Evolutionary conservation across 2,113 vertebrate genomes (phyloP).

Genomic region (Phrynosoma platyrhinos): DNA sequence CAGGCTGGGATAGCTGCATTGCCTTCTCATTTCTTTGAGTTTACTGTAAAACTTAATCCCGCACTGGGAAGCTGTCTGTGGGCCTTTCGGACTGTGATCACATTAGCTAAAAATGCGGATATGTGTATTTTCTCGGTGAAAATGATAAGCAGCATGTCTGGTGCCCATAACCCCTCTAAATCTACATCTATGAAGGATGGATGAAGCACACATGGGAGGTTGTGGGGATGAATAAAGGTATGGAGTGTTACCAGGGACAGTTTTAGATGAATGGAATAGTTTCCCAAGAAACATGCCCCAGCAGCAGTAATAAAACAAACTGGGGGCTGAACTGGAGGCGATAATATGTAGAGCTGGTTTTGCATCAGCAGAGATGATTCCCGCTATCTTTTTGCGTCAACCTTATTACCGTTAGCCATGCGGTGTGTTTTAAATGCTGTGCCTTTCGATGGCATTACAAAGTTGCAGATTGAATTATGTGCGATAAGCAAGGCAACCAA

Average conservation of each 20-base stretch:
- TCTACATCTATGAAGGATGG: too few species aligned
- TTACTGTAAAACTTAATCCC: not conserved
- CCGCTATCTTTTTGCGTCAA: not conserved
- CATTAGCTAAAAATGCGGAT: not conserved
- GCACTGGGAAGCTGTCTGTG: not conserved
- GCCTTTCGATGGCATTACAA: not conserved
- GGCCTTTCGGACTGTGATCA: not conserved
- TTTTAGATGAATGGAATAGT: not conserved
- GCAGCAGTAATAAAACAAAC: not conserved
- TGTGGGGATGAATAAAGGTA: not conserved
- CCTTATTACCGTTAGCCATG: not conserved
- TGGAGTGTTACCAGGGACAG: accelerated
- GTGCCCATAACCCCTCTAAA: not conserved
- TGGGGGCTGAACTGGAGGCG: not conserved
- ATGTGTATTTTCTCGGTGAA: not conserved
- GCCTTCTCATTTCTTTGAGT: not conserved
- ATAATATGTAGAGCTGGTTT: not conserved
- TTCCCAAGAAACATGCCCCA: not conserved
- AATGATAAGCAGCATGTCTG: accelerated
- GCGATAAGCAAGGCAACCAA: accelerated
- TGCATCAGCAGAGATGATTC: not conserved
- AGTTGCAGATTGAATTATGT: not conserved
- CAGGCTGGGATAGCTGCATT: too few species aligned
- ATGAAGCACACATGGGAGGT: not conserved
- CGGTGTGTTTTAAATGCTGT: not conserved